These are phyloP conservation scores for Peromyscus nudipes DNA, from an alignment of 2,797 vertebrate species.

Conservation along the genomic window DNA sequence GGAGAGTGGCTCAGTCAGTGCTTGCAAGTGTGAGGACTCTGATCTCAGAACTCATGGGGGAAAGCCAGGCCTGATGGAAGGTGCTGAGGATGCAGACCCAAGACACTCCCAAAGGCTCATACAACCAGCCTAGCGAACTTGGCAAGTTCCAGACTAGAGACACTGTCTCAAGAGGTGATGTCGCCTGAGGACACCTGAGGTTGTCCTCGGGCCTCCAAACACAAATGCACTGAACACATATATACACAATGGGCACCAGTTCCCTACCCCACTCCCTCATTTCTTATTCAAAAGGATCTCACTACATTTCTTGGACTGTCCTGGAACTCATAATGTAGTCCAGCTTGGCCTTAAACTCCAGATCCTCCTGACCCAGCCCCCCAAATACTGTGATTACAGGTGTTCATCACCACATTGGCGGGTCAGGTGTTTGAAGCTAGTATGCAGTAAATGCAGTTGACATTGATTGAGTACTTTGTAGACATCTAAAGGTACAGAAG, in stretches of 20 bases:
- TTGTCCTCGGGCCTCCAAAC: not conserved
- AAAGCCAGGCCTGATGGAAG: not conserved
- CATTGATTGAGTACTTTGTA: not conserved
- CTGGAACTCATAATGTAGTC: not conserved
- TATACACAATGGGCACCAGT: not conserved
- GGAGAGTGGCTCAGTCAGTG: not conserved
- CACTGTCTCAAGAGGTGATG: not conserved
- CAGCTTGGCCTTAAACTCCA: not conserved
- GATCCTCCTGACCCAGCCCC: too few species aligned
- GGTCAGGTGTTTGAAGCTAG: conserved; percentile 29
- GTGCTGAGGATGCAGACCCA: not conserved
- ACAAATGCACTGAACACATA: not conserved
- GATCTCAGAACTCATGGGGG: not conserved
- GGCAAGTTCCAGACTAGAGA: not conserved
- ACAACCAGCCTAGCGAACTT: not conserved
- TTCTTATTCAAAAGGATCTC: not conserved
- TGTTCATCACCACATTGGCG: not conserved
- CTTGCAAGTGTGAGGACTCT: not conserved
- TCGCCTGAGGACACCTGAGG: not conserved
- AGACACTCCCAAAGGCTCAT: not conserved
- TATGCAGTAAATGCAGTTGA: not conserved
- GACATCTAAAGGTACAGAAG: not conserved
- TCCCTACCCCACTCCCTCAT: too few species aligned
- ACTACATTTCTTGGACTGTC: not conserved
- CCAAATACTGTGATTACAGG: not conserved